Percentiles rank a stretch among this genome's conserved stretches.
phyloP scores from a whole-genome alignment of 2,888 invertebrate species.

The Ashinkailepas kermadecensis region DNA sequence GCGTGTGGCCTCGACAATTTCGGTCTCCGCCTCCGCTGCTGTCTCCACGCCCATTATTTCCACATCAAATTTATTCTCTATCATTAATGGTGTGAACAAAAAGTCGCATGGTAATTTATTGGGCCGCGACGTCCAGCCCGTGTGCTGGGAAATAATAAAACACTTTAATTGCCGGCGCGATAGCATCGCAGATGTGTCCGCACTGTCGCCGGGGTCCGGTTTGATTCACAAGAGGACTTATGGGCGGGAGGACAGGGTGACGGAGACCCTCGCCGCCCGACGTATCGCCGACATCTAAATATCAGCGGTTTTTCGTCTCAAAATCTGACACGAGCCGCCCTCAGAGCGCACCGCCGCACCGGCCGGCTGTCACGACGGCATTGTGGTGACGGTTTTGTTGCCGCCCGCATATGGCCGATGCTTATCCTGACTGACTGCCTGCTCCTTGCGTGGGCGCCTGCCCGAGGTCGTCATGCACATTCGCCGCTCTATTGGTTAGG shows the following conservation, averaged over 20 bases:
- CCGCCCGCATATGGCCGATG: too few relatives aligned
- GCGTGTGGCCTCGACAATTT: neutral
- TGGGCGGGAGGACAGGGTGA: neutral
- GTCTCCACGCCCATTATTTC: neutral
- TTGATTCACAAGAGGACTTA: conserved; percentile 8
- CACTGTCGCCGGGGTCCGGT: neutral
- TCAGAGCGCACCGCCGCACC: neutral
- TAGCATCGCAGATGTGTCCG: neutral
- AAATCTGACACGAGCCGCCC: neutral
- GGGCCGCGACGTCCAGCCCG: neutral
- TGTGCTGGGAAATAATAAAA: conserved; percentile 14
- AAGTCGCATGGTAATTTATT: conserved; percentile 4
- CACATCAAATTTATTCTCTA: conserved; percentile 14
- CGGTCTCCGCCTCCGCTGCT: too few relatives aligned
- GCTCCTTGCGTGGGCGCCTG: too few relatives aligned
- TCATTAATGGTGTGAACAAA: conserved; percentile 20
- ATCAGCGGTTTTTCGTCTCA: neutral
- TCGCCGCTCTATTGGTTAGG: too few relatives aligned
- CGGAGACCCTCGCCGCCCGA: neutral
- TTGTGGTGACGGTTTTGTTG: too few relatives aligned
- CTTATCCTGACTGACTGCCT: too few relatives aligned
- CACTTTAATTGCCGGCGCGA: conserved; percentile 13
- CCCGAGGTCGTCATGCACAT: too few relatives aligned
- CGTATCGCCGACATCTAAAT: conserved; percentile 9
- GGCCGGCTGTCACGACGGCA: too few relatives aligned